phyloP scores from a whole-genome alignment of 2,797 vertebrate species.

The Gymnoscopelus microlampas region DNA sequence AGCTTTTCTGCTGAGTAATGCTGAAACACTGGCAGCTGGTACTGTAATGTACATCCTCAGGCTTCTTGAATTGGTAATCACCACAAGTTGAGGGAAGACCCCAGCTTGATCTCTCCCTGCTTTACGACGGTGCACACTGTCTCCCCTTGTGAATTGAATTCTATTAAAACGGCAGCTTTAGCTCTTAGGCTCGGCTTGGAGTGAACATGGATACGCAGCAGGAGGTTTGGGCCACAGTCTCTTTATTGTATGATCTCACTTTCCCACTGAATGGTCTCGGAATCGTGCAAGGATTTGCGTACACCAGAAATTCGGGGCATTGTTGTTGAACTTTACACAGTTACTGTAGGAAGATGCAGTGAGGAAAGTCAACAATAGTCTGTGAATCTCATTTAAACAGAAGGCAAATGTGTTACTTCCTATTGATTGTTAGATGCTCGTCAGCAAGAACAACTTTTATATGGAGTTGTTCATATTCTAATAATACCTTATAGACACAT shows the following conservation, averaged over 20 bases:
- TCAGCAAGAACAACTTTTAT: conserved; percentile 3
- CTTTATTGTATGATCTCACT: conserved; percentile 27
- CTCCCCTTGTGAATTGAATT: conserved; percentile 47
- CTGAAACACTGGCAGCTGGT: conserved; percentile 55
- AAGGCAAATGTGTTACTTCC: conserved; percentile 19
- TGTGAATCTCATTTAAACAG: conserved; percentile 38
- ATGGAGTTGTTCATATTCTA: no score
- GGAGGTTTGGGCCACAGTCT: conserved; percentile 44
- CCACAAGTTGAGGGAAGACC: conserved; percentile 44
- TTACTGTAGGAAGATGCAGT: conserved; percentile 25
- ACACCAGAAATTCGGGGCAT: conserved; percentile 5
- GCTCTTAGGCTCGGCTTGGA: conserved; percentile 48
- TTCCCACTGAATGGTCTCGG: conserved; percentile 30
- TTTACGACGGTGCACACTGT: conserved; percentile 26
- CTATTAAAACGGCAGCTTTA: conserved; percentile 54
- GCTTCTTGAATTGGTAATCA: conserved; percentile 56
- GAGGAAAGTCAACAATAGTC: conserved; percentile 26
- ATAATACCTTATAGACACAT: no score
- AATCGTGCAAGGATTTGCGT: conserved; percentile 16
- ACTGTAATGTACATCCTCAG: conserved; percentile 43
- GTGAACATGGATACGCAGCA: conserved; percentile 60
- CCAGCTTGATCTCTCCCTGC: conserved; percentile 51
- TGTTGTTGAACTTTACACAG: conserved; percentile 12
- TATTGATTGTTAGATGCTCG: conserved; percentile 24
- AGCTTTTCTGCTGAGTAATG: conserved; percentile 37